Evolutionary conservation across 2,797 vertebrate species (phyloP).

Genomic region (Danio kyathit): DNA sequence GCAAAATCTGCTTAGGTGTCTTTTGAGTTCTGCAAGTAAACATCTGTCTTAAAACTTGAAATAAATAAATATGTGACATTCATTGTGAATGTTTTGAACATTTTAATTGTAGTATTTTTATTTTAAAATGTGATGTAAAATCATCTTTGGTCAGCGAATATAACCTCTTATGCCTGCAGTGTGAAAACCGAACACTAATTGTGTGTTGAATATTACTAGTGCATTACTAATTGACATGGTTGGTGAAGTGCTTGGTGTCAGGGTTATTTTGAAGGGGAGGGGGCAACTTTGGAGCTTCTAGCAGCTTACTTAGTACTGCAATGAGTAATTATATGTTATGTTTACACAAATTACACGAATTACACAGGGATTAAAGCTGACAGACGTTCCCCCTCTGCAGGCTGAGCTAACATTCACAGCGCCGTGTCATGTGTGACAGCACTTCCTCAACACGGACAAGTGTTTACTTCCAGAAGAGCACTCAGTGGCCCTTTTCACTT

Average conservation of each 20-base stretch:
- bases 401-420: constrained; percentile 31
- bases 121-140: no score
- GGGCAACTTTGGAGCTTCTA: constrained; percentile 40
- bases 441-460: constrained; percentile 5
- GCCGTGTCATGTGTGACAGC: constrained; percentile 37
- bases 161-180: neutral
- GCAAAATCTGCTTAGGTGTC: no score
- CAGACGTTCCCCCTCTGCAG: constrained; percentile 29
- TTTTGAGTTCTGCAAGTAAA: no score
- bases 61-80: no score
- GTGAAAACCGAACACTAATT: neutral
- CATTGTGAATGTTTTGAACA: no score
- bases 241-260: constrained; percentile 38
- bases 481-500: constrained; percentile 3
- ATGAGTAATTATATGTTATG: constrained; percentile 55
- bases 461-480: constrained; percentile 28
- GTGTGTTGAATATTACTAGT: neutral
- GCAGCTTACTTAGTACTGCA: constrained; percentile 40
- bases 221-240: neutral
- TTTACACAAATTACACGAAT: constrained; percentile 54
- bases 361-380: constrained; percentile 48
- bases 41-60: no score
- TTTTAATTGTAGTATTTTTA: no score
- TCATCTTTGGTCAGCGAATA: neutral
- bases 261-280: neutral